Evolutionary conservation across 2,888 invertebrate species (phyloP), one percentile per base, ranked within the genome.

Genomic region (Tipula helvola): DNA sequence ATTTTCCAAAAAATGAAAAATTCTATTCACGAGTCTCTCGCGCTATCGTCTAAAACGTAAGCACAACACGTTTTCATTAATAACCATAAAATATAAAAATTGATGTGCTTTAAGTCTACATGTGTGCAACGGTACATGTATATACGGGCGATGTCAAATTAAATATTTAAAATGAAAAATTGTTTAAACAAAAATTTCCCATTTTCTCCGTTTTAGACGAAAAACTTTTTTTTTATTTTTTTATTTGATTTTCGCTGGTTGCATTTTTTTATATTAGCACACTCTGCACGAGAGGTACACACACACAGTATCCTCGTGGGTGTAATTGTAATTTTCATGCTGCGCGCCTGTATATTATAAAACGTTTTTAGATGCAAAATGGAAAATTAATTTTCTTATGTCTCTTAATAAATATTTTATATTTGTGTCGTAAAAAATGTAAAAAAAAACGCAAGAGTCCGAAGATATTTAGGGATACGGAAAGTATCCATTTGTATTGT

Each of bases 151-250:
- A 71, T 71, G 71, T 71, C 71, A 71, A 28, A 71, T 71, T 71
- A 71, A 71, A 71, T 71, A 71, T 71, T 71, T 71, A 71, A 71
- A 71, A 71, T 71, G 71, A 71, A 71, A 71, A 71, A 71, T 71
- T 71, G 8, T 39, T 39, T 57, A 7, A 7, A 5, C 8, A 7
- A 57, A 57, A 28, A 28, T 71, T 28, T 71, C 10, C 28, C 28
- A 28, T 71, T 71, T 71, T 71, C 28, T 28, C 28, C 13, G 10
- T 7, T 18, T 71, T 28, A 18, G 71, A 71, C 12, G 28, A 71
- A 71, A 71, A 28, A 5, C 39, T 7, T 39, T 39, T 71, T 71
- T 18, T 71, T n/a, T 52, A 39, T 52, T 52, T 52, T 57, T 57
- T 16, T 57, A 57, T 16, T 57, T 57, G 52, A 57, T 57, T 57